Percentiles rank a stretch among this genome's conserved stretches.
Conservation (phyloP, 2,797 vertebrate genomes). For the Hippocampus kuda region DNA sequence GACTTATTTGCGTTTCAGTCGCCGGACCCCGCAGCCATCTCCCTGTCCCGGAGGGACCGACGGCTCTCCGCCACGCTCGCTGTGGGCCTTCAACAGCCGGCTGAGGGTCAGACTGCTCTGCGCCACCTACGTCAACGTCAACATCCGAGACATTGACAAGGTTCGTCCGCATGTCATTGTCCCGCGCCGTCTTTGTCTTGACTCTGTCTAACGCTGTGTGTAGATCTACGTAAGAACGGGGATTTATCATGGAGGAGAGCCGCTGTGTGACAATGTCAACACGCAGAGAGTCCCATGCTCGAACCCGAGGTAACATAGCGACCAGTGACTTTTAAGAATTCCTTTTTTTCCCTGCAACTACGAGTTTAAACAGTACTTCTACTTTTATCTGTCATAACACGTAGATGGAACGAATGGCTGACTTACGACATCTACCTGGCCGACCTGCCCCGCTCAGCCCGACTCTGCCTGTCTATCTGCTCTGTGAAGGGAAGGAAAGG, state of each 20-base stretch:
- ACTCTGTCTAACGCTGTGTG: conserved; percentile 5
- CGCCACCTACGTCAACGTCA: conserved; percentile 75
- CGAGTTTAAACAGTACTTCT: too few relatives aligned
- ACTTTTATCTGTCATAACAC: not conserved
- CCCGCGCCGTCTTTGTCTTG: too few relatives aligned
- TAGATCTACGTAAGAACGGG: conserved; percentile 96
- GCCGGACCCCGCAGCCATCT: conserved; percentile 68
- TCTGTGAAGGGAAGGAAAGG: conserved; percentile 57
- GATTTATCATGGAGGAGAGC: conserved; percentile 93
- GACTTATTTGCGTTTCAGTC: conserved; percentile 45
- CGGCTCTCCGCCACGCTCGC: conserved; percentile 54
- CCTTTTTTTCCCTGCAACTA: too few relatives aligned
- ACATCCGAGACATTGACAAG: conserved; percentile 75
- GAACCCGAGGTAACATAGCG: conserved; percentile 75
- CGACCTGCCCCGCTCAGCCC: conserved; percentile 45
- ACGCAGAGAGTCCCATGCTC: conserved; percentile 93
- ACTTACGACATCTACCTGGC: conserved; percentile 61
- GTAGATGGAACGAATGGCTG: conserved; percentile 56
- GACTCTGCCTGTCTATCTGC: conserved; percentile 54
- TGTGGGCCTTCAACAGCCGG: conserved; percentile 70
- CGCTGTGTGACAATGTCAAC: conserved; percentile 95
- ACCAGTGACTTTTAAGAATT: not conserved
- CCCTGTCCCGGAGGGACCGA: conserved; percentile 63
- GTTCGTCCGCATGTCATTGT: conserved; percentile 26
- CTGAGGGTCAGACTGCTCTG: conserved; percentile 68